Base-by-base conservation (phyloP, 2,888 invertebrate species). In the Dugesia japonica region DNA sequence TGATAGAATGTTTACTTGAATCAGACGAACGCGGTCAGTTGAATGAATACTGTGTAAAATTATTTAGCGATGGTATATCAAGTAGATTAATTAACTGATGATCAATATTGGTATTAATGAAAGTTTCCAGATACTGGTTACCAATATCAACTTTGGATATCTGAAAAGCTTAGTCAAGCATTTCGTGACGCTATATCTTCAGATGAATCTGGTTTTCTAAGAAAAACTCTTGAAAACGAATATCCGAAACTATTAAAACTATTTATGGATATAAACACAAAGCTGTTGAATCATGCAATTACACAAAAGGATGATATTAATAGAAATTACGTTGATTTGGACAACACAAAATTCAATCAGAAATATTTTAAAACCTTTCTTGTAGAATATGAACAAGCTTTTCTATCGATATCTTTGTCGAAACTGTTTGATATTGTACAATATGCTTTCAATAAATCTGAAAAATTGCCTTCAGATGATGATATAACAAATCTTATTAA, bases 181-280 rank as follows among this genome's bases (percentile, higher is more conserved):
- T 71, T 75, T 26, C 56, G 20, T 38, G 13, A 27, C 15, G 28
- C 42, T n/a, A 56, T 56, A 13, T 1, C 56, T 17, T 20, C 80
- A 79, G 72, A 78, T 83, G 86, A 84, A 26, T 87, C 87, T 0
- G 85, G 86, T 28, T 86, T 87, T 80, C 88, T 92, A 71, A 90
- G 89, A 81, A 91, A 92, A 84, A 89, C 91, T 77, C 87, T 92
- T 1, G 92, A 92, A 85, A 90, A 90, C 77, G 92, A 92, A 83
- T 92, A 89, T 84, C 92, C 92, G 1, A 91, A 90, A 84, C 86
- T 92, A 42, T 85, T 92, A n/a, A 89, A 90, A 81, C 88, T 90
- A 80, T 91, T 90, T 83, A 88, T 89, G 82, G 91, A 91, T 81
- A 86, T 91, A 80, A 56, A 56, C 23, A 20, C 56, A 20, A 56